Percentiles rank a stretch among this genome's conserved stretches.
Evolutionary conservation across 1,140 invertebrate genomes (phyloP).

Genomic region (Drosophila aff.): DNA sequence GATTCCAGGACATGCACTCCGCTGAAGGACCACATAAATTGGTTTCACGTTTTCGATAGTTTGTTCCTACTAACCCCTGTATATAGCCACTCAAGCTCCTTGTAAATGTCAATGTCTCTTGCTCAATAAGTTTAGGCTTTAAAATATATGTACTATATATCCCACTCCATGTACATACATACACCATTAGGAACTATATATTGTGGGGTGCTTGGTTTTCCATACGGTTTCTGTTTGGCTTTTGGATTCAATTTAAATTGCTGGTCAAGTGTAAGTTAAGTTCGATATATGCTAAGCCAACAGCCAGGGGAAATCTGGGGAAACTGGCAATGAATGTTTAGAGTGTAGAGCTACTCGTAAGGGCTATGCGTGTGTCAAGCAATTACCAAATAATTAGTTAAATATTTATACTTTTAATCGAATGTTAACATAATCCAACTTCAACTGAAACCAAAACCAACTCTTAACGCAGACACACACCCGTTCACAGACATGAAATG

Average conservation of each 20-base stretch:
- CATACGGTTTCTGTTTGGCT: constrained; percentile 43
- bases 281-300: constrained; percentile 29
- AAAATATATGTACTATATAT: constrained; percentile 5
- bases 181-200: constrained; percentile 9
- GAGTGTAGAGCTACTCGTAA: constrained; percentile 30
- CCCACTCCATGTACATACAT: constrained; percentile 51
- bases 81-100: constrained; percentile 31
- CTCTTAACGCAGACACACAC: constrained; percentile 32
- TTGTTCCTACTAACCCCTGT: constrained; percentile 74
- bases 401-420: constrained; percentile 71
- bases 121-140: constrained; percentile 70
- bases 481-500: constrained; percentile 41
- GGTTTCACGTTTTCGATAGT: constrained; percentile 77
- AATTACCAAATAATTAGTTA: constrained; percentile 81
- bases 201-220: constrained; percentile 32
- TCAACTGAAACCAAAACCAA: constrained; percentile 46
- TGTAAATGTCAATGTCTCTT: constrained; percentile 65
- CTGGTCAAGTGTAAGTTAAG: constrained; percentile 73
- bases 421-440: constrained; percentile 65
- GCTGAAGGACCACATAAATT: constrained; percentile 59
- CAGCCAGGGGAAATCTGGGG: neutral
- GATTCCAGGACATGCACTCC: constrained; percentile 21
- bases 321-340: constrained; percentile 18
- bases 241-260: constrained; percentile 57
- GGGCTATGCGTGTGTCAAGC: constrained; percentile 50